Evolutionary conservation across 1,140 invertebrate species (phyloP), one percentile per base, ranked within the genome.

Genomic region (Steinernema khuongi): DNA sequence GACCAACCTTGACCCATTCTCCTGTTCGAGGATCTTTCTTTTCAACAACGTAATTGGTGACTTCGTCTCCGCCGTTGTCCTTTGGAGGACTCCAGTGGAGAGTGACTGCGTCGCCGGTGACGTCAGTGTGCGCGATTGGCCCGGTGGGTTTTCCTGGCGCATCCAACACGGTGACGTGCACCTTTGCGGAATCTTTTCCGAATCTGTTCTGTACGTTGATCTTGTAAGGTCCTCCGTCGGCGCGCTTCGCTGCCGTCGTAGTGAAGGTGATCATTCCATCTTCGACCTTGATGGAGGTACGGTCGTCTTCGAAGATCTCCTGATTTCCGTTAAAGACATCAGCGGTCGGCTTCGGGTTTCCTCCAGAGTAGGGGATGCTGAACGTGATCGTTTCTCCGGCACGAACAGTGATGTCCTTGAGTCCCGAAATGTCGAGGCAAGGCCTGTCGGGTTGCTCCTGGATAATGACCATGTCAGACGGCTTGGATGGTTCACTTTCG

Each of bases 341-440:
- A 1, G 94, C 93, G 18, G 90, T 93, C 4, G 96, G 96, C 88
- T 93, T 92, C 0, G 96, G 95, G 89, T 94, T 94, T 66, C 82
- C 83, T 30, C 92, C 96, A 76, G 91, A 90, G 85, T 94, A 99
- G 14, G 95, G 94, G 29, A 98, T 91, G 81, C 94, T 91, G 83
- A 99, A 94, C 69, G 91, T 92, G 87, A 99, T 97, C 85, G 96
- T 93, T 88, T 99, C 94, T 70, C 96, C 96, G 75, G 95, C 95
- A 76, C 94, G 90, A 1, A 98, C 94, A 19, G 92, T 94, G 79
- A 99, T 96, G 84, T 99, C 96, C 36, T 94, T 91, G 2, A 97
- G 90, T 28, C 91, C 91, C 67, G 92, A 91, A 60, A 96, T 89
- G 85, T 98, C 94, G 89, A 99, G 92, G 79, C 91, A 90, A 22